Percentiles rank a stretch among this genome's conserved stretches.
Conservation (phyloP, 2,113 vertebrate genomes). For the Pomatostomus ruficeps region DNA sequence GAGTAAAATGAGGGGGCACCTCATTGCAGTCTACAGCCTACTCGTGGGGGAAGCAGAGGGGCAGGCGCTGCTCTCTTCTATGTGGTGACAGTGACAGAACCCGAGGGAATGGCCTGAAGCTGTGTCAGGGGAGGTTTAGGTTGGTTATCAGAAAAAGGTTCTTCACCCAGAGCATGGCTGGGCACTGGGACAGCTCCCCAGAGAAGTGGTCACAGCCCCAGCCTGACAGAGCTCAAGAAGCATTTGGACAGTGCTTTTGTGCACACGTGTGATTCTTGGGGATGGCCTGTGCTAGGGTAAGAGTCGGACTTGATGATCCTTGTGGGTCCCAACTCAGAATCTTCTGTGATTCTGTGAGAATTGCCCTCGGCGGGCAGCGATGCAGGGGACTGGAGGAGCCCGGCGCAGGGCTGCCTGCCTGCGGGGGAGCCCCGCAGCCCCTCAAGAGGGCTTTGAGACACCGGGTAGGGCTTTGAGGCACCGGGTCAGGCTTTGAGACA, state of each 20-base stretch:
- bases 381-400: not conserved
- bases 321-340: not conserved
- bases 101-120: not conserved
- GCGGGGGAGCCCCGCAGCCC: not conserved
- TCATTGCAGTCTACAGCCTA: no score
- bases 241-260: accelerated
- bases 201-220: not conserved
- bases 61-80: not conserved
- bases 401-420: not conserved
- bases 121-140: no score
- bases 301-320: not conserved
- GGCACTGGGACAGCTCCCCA: not conserved
- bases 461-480: not conserved
- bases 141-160: not conserved
- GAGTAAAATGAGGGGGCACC: accelerated
- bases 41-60: not conserved
- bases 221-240: no score
- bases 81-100: not conserved
- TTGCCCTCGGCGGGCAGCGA: not conserved
- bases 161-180: accelerated
- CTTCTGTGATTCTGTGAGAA: not conserved
- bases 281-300: no score
- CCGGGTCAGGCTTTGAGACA: not conserved
- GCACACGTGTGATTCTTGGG: not conserved
- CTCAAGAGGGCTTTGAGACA: not conserved